These are phyloP conservation scores for Allygus modestus DNA, from an alignment of 2,888 invertebrate genomes.

Conservation along the genomic window DNA sequence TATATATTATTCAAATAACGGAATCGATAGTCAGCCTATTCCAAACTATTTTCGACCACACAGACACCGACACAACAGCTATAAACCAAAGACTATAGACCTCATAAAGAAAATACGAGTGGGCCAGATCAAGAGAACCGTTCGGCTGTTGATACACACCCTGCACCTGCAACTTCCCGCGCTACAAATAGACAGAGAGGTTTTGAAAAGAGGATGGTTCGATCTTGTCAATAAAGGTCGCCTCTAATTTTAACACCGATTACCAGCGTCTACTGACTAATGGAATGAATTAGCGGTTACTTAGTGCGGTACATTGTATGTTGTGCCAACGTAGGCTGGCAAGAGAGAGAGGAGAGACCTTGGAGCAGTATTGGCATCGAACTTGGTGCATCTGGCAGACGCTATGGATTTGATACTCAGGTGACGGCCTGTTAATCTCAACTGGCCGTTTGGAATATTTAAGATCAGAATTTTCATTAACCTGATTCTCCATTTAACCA, in stretches of 20 bases:
- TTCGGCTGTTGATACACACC: too few species aligned
- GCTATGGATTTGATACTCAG: background rate
- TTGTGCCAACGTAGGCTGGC: constrained; percentile 2
- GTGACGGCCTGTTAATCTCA: too few species aligned
- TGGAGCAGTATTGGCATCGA: background rate
- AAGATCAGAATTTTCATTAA: too few species aligned
- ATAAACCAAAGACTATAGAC: too few species aligned
- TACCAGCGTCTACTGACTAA: background rate
- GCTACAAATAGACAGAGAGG: background rate
- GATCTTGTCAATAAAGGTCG: background rate
- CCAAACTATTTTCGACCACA: too few species aligned
- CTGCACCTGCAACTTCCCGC: background rate
- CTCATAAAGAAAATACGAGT: too few species aligned
- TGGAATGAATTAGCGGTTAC: constrained; percentile 11
- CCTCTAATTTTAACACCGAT: background rate
- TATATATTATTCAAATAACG: too few species aligned
- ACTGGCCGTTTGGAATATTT: too few species aligned
- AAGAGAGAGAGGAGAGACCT: background rate
- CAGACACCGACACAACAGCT: too few species aligned
- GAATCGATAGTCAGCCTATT: too few species aligned
- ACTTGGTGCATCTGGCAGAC: background rate
- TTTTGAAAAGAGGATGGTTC: background rate
- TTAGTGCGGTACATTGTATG: constrained; percentile 6
- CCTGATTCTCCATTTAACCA: too few species aligned
- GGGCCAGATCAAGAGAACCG: too few species aligned